phyloP scores from a whole-genome alignment of 2,888 invertebrate species.

The Drosophila kanekoi region DNA sequence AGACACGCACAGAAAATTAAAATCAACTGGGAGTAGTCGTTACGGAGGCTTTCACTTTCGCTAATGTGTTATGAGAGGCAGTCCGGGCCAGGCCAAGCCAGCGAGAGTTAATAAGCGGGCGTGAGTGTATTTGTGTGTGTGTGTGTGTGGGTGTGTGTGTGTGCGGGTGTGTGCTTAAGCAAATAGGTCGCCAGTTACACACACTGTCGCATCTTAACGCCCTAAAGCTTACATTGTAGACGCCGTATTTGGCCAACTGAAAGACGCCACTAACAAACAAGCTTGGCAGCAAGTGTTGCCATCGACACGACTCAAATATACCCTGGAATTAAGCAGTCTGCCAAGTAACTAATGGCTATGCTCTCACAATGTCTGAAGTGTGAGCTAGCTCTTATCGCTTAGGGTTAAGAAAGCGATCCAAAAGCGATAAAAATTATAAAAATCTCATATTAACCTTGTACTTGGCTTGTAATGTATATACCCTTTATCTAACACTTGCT shows the following conservation, averaged over 20 bases:
- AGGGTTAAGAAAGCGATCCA: no score
- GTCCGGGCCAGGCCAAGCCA: constrained; percentile 34
- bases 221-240: constrained; percentile 70
- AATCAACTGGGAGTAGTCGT: constrained; percentile 82
- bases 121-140: constrained; percentile 25
- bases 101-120: constrained; percentile 46
- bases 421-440: no score
- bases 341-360: no score
- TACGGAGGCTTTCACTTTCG: constrained; percentile 79
- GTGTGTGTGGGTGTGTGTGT: constrained; percentile 5
- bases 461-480: background rate
- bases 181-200: constrained; percentile 73
- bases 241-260: constrained; percentile 60
- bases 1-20: constrained; percentile 77
- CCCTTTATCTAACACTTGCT: background rate
- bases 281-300: background rate
- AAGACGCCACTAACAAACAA: constrained; percentile 42
- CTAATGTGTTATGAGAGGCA: constrained; percentile 78
- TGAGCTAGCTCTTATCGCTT: no score
- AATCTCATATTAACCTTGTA: no score
- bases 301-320: constrained; percentile 5
- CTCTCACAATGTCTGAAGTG: no score
- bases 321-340: background rate
- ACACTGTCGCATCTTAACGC: constrained; percentile 66
- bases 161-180: constrained; percentile 57